A percentile compares a stretch with the other conserved stretches of the same genome.
These are phyloP conservation scores for Pseudopodoces humilis DNA, from an alignment of 2,113 vertebrate species.

Conservation along the genomic window DNA sequence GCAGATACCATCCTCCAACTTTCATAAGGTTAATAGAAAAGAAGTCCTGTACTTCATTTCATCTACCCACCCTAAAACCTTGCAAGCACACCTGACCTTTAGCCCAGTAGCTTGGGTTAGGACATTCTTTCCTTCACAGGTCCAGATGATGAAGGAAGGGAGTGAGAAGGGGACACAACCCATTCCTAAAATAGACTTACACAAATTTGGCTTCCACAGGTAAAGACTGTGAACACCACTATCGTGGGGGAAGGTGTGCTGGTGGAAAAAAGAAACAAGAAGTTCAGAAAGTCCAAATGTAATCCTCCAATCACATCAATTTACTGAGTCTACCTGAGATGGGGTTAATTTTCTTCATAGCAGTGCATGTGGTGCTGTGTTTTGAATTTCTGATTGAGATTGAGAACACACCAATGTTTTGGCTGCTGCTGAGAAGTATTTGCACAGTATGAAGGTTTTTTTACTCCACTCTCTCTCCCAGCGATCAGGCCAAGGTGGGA, in stretches of 20 bases:
- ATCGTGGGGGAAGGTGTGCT: accelerated
- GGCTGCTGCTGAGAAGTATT: not conserved
- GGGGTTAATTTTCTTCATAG: too few relatives aligned
- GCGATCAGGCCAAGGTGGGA: accelerated
- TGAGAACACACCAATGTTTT: not conserved
- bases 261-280: not conserved
- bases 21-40: not conserved
- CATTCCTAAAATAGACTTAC: not conserved
- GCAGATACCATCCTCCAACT: not conserved
- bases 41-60: not conserved
- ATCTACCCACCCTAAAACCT: not conserved
- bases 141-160: not conserved
- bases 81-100: not conserved
- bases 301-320: not conserved
- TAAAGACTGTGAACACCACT: not conserved
- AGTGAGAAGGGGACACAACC: not conserved
- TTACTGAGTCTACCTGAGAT: not conserved
- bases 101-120: not conserved
- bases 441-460: not conserved
- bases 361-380: accelerated
- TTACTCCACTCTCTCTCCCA: not conserved
- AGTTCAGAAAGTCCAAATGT: not conserved
- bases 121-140: not conserved
- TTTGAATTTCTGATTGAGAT: not conserved
- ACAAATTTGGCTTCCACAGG: not conserved